Percentiles rank a stretch among this genome's conserved stretches.
Evolutionary conservation across 1,140 invertebrate genomes (phyloP).

Genomic region (Drosophila ironensis): DNA sequence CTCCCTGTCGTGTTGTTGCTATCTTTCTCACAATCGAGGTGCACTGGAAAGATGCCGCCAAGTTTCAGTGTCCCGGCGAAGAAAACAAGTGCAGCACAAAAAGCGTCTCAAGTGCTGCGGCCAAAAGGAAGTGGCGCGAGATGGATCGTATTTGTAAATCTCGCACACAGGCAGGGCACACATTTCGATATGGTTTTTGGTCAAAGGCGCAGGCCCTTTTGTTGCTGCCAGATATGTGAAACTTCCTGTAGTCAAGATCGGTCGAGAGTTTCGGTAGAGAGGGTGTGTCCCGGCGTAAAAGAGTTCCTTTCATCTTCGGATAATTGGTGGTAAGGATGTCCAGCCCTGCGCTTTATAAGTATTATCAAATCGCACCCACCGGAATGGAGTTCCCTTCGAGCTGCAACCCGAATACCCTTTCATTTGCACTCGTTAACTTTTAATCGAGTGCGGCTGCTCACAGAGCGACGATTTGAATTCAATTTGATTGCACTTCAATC

Average conservation of each 20-base stretch:
- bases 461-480: no score
- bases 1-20: conserved; percentile 26
- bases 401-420: neutral
- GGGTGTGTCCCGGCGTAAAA: conserved; percentile 58
- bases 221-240: conserved; percentile 69
- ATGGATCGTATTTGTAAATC: conserved; percentile 41
- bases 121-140: conserved; percentile 64
- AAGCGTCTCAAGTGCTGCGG: conserved; percentile 69
- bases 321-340: conserved; percentile 50
- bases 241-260: conserved; percentile 73
- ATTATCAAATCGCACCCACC: conserved; percentile 48
- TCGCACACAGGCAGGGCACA: no score
- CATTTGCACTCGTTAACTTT: no score
- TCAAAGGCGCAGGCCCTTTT: conserved; percentile 60
- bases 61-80: conserved; percentile 21
- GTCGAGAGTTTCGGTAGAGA: conserved; percentile 62
- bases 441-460: no score
- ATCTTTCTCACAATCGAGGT: conserved; percentile 80
- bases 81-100: conserved; percentile 62
- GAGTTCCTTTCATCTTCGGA: conserved; percentile 46
- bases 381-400: neutral
- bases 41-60: conserved; percentile 49
- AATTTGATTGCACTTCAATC: no score
- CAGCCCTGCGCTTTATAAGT: conserved; percentile 43
- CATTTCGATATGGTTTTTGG: conserved; percentile 47